Base-by-base conservation (phyloP, 2,888 invertebrate species). In the Andrena trimmerana region DNA sequence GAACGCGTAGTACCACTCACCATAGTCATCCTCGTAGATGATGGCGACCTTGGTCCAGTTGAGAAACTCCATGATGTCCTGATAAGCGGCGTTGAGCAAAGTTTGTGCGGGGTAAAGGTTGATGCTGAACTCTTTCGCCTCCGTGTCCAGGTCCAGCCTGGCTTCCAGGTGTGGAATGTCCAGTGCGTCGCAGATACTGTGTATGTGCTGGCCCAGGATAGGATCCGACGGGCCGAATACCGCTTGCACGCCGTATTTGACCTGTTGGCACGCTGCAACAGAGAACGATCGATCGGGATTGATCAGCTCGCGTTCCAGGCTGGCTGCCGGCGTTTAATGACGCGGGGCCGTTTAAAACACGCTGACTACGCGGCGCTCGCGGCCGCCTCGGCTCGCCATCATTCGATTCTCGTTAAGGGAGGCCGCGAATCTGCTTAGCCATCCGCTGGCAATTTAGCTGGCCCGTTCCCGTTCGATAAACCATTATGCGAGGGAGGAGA, bases 41-140 rank as follows among this genome's bases (percentile, higher is more conserved):
- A 98, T 96, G 68, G 97, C 97, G 84, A 97, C 96, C 91, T 95
- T 95, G 20, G 97, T 97, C 97, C 98, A 98, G 91, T 97, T 97
- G 90, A 97, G 95, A 92, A 97, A 97, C 75, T 95, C 94, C 94
- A 98, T 96, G 84, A 97, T 96, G 94, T 97, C 97, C 88, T 96
- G 95, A 91, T 97, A 97, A 57, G 97, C 97, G 84, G 94, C 94
- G 92, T 97, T 97, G 84, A 98, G 95, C 85, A 96, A 95, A 87
- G 95, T 95, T 93, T 97, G 97, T 88, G 97, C 96, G 63, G 98
- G 98, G 94, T 97, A 96, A 62, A 98, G 94, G 94, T 97, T 98
- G 92, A 98, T 96, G 79, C 88, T 97, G 93, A 97, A 97, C 93
- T 96, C 96, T 90, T 95, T 95, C 86, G 95, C 94, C 84, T 95